These are phyloP conservation scores for Nematolebias whitei DNA, from an alignment of 2,113 vertebrate genomes.

Conservation along the genomic window DNA sequence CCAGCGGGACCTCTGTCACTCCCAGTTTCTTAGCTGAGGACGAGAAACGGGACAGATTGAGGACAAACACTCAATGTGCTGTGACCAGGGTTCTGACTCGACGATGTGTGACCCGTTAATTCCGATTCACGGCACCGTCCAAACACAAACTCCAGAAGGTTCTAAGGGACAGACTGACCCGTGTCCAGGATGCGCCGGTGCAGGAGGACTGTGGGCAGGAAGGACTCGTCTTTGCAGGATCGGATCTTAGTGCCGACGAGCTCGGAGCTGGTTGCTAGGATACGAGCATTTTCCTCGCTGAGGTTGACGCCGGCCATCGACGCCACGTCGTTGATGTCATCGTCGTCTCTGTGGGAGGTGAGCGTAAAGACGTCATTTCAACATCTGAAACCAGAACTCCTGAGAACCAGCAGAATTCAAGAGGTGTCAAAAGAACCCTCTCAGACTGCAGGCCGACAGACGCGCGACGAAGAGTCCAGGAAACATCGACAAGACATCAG, in stretches of 20 bases:
- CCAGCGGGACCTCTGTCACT: slow-evolving; percentile 84
- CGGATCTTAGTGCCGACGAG: slow-evolving; percentile 86
- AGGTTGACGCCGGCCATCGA: slow-evolving; percentile 90
- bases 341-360: slow-evolving; percentile 80
- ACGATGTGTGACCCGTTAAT: no score
- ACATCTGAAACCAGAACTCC: no score
- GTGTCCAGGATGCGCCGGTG: slow-evolving; percentile 86
- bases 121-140: no score
- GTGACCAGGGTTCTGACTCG: no score
- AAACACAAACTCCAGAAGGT: rapidly evolving
- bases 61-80: no score
- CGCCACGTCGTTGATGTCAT: slow-evolving; percentile 89
- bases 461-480: no score
- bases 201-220: slow-evolving; percentile 82
- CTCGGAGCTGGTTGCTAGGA: slow-evolving; percentile 86
- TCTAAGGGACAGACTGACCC: slow-evolving; percentile 55
- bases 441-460: no score
- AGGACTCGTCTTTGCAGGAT: slow-evolving; percentile 88
- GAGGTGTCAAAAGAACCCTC: no score
- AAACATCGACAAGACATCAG: no score
- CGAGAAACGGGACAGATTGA: not conserved
- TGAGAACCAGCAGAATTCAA: no score
- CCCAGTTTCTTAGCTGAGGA: slow-evolving; percentile 83
- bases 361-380: not conserved
- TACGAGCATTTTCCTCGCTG: slow-evolving; percentile 86